Conservation (phyloP, 1,140 invertebrate genomes). For the Drosophila aff. region DNA sequence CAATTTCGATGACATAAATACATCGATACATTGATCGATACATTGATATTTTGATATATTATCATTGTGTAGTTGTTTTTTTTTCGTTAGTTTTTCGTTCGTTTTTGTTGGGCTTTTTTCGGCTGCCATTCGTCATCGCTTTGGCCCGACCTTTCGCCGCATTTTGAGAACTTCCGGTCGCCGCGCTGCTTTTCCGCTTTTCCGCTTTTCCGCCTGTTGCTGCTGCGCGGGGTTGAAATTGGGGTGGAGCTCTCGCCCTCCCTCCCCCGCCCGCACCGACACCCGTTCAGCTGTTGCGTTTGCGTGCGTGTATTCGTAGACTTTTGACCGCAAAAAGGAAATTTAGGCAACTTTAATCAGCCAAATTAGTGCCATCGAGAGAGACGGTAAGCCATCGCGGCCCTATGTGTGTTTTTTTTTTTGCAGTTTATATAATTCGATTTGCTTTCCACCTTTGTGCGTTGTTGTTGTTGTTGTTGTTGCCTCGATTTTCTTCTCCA, state of each 20-base stretch:
- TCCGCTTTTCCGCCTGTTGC: conserved; percentile 50
- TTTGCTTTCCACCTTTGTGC: conserved; percentile 40
- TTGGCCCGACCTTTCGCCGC: conserved; percentile 19
- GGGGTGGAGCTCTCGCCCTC: conserved; percentile 58
- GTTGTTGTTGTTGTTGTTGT: conserved; percentile 22
- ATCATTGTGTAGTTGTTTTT: conserved; percentile 37
- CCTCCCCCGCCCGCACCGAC: conserved; percentile 6
- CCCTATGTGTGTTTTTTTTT: conserved; percentile 24
- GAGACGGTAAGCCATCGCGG: conserved; percentile 36
- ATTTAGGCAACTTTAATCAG: conserved; percentile 10
- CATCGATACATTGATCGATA: too few species aligned
- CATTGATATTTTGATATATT: too few species aligned
- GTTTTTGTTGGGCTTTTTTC: conserved; percentile 49
- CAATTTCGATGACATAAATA: too few species aligned
- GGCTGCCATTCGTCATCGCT: conserved; percentile 40
- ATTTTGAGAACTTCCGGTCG: conserved; percentile 25
- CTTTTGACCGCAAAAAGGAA: conserved; percentile 20
- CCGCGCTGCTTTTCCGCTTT: conserved; percentile 39
- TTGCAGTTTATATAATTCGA: conserved; percentile 53
- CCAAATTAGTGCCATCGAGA: conserved; percentile 20
- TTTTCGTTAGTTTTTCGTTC: conserved; percentile 45
- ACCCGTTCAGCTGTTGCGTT: conserved; percentile 71
- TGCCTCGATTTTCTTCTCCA: conserved; percentile 42
- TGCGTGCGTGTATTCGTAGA: conserved; percentile 38
- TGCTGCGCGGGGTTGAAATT: conserved; percentile 51